A percentile compares a stretch with the other conserved stretches of the same genome.
These are phyloP conservation scores for Acanthurus leucopareius DNA, from an alignment of 2,797 vertebrate species.

Conservation along the genomic window DNA sequence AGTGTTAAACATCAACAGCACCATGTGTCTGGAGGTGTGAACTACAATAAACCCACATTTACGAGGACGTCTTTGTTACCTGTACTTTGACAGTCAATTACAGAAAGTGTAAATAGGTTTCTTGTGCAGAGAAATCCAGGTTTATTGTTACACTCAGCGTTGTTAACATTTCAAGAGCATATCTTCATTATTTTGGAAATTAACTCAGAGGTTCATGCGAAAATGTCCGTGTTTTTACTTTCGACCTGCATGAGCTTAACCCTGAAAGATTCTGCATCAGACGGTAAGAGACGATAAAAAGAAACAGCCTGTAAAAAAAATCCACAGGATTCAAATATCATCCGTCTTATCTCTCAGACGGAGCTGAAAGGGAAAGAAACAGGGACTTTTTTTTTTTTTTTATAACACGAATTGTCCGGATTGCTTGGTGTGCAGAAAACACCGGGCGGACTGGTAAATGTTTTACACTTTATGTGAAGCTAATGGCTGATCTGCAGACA, in stretches of 20 bases:
- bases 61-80: background rate
- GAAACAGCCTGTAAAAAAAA: constrained; percentile 45
- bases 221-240: background rate
- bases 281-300: too few relatives aligned
- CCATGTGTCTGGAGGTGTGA: background rate
- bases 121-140: background rate
- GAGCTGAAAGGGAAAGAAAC: constrained; percentile 17
- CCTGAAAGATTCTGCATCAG: background rate
- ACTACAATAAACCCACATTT: constrained; percentile 17
- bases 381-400: background rate
- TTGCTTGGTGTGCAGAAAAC: constrained; percentile 24
- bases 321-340: constrained; percentile 29
- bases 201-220: background rate
- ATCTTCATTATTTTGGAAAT: too few relatives aligned
- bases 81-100: constrained; percentile 3
- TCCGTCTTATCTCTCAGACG: constrained; percentile 50
- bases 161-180: too few relatives aligned
- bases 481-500: constrained; percentile 22
- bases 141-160: background rate
- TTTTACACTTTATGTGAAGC: constrained; percentile 47
- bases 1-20: background rate
- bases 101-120: too few relatives aligned
- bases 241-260: background rate
- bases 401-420: background rate
- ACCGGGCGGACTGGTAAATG: constrained; percentile 54